A percentile compares a stretch with the other conserved stretches of the same genome.
These are phyloP conservation scores for Pristionchus fissidentatus DNA, from an alignment of 2,888 invertebrate genomes.

Conservation along the genomic window DNA sequence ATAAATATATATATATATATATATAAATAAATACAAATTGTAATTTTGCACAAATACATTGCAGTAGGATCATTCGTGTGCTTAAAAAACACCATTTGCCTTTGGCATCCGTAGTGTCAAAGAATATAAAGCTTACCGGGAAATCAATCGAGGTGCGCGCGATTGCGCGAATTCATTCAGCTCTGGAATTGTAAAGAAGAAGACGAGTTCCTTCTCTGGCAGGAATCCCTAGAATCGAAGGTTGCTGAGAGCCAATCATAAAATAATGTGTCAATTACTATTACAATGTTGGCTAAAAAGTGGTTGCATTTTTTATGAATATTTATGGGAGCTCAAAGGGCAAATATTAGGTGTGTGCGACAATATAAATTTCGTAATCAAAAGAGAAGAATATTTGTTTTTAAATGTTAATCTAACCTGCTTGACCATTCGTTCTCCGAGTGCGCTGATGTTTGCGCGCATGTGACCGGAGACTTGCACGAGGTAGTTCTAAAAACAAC, in stretches of 20 bases:
- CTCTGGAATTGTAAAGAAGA: conserved; percentile 76
- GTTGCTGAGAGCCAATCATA: background rate
- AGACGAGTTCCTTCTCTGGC: conserved; percentile 76
- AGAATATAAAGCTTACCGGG: conserved; percentile 50
- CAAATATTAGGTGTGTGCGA: too few species aligned
- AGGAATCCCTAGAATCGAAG: conserved; percentile 73
- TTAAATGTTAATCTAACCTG: background rate
- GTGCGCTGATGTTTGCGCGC: background rate
- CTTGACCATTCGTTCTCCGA: background rate
- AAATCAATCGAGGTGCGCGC: conserved; percentile 57
- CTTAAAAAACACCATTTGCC: background rate
- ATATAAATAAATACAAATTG: too few species aligned
- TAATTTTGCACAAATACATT: background rate
- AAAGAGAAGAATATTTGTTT: too few species aligned
- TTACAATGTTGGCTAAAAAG: too few species aligned
- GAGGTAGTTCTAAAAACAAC: background rate
- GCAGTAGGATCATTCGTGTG: background rate
- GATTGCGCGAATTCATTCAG: conserved; percentile 69
- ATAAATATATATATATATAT: too few species aligned
- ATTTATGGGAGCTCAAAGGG: too few species aligned
- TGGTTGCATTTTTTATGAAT: too few species aligned
- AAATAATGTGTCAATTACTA: background rate
- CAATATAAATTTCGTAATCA: too few species aligned
- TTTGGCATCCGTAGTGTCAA: background rate
- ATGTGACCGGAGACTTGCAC: conserved; percentile 1